Evolutionary conservation across 2,888 invertebrate genomes (phyloP).

Genomic region (Rhagonycha fulva): DNA sequence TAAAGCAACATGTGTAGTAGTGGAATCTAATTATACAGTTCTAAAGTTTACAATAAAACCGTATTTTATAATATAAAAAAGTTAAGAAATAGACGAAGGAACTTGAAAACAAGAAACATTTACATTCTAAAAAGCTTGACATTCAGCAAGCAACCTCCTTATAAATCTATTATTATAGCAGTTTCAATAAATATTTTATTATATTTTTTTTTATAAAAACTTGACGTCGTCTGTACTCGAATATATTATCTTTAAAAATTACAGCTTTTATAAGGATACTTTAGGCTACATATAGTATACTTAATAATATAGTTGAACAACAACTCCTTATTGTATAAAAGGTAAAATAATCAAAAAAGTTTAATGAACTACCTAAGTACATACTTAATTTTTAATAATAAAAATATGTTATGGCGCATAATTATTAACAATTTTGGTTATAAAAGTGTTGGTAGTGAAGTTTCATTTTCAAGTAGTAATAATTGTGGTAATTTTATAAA

Average conservation of each 20-base stretch:
- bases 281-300: background rate
- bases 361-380: background rate
- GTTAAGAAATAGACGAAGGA: background rate
- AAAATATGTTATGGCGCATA: background rate
- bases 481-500: background rate
- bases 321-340: background rate
- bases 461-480: background rate
- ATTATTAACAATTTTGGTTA: background rate
- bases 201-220: background rate
- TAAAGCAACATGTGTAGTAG: conserved; percentile 30
- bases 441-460: background rate
- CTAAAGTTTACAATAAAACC: conserved; percentile 14
- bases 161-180: background rate
- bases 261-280: background rate
- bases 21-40: conserved; percentile 25
- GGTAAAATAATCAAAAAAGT: background rate
- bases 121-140: conserved; percentile 9
- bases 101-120: conserved; percentile 9
- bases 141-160: background rate
- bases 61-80: conserved; percentile 15
- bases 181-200: background rate
- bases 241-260: background rate
- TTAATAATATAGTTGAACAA: background rate
- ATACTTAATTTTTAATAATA: background rate
- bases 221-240: background rate